A percentile compares a stretch with the other conserved stretches of the same genome.
phyloP scores from a whole-genome alignment of 1,140 invertebrate genomes.

The Rhynchophorus ferrugineus region DNA sequence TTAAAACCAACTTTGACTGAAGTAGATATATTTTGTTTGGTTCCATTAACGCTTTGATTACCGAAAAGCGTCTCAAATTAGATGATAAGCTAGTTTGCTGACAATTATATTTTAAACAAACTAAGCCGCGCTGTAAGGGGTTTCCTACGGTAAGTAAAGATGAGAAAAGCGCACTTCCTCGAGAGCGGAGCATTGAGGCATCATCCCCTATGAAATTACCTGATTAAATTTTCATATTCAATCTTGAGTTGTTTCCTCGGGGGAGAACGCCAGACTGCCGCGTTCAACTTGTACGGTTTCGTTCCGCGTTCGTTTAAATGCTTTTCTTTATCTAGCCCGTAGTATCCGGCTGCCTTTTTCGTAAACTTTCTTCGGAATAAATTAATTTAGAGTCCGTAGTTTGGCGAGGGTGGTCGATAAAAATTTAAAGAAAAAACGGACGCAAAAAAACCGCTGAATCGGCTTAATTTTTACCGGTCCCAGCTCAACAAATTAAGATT shows the following conservation, averaged over 20 bases:
- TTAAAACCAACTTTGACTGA: too few relatives aligned
- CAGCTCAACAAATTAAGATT: too few relatives aligned
- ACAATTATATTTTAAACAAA: slow-evolving; percentile 29
- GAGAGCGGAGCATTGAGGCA: slow-evolving; percentile 32
- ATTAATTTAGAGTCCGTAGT: slow-evolving; percentile 12
- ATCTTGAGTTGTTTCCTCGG: slow-evolving; percentile 51
- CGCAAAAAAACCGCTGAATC: too few relatives aligned
- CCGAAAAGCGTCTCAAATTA: too few relatives aligned
- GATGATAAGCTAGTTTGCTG: slow-evolving; percentile 28
- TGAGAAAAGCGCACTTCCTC: slow-evolving; percentile 24
- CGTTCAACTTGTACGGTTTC: slow-evolving; percentile 26
- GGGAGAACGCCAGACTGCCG: slow-evolving; percentile 30
- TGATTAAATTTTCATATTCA: slow-evolving; percentile 61
- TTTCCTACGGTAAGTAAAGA: slow-evolving; percentile 26
- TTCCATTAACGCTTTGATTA: too few relatives aligned
- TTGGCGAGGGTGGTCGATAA: too few relatives aligned
- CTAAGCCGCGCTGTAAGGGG: slow-evolving; percentile 22
- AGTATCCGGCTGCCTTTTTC: slow-evolving; percentile 13
- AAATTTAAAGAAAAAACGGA: too few relatives aligned
- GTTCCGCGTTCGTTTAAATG: slow-evolving; percentile 19
- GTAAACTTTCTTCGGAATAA: slow-evolving; percentile 11
- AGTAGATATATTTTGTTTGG: too few relatives aligned
- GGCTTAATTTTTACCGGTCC: too few relatives aligned
- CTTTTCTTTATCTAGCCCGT: slow-evolving; percentile 7
- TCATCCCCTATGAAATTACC: slow-evolving; percentile 50